Evolutionary conservation across 2,113 vertebrate species (phyloP).

Genomic region (Carassius auratus): DNA sequence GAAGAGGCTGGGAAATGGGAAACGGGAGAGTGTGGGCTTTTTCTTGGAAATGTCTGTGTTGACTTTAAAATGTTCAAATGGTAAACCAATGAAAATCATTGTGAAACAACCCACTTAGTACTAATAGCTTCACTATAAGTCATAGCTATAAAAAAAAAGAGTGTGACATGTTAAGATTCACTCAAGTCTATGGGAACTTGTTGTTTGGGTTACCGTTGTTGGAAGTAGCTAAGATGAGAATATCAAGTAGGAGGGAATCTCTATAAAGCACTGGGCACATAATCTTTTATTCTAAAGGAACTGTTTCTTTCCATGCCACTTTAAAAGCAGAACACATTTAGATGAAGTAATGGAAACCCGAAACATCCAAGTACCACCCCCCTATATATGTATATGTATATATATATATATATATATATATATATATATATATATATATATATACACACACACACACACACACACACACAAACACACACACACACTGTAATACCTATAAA

Average conservation of each 20-base stretch:
- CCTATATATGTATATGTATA: too few species aligned
- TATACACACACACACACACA: neutral
- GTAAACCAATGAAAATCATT: conserved; percentile 9
- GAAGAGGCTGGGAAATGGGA: conserved; percentile 2
- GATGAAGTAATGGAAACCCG: conserved; percentile 13
- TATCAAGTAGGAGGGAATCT: conserved; percentile 61
- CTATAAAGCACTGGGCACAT: conserved; percentile 54
- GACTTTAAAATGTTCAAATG: conserved; percentile 34
- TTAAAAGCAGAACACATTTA: conserved; percentile 6
- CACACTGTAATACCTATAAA: neutral
- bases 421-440: too few species aligned
- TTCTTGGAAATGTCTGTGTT: conserved; percentile 36
- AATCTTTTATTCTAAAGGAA: conserved; percentile 31
- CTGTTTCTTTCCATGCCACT: conserved; percentile 33
- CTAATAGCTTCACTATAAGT: conserved; percentile 33
- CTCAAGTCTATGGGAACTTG: conserved; percentile 63
- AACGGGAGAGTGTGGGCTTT: conserved; percentile 19
- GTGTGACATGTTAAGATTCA: conserved; percentile 57
- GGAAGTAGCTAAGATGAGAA: conserved; percentile 76
- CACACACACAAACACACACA: neutral
- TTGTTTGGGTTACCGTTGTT: conserved; percentile 59
- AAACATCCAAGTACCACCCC: neutral
- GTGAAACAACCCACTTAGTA: conserved; percentile 8
- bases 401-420: neutral
- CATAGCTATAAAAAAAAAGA: conserved; percentile 37